Conservation (phyloP, 2,888 invertebrate genomes). For the Dasysyrphus tricinctus region DNA sequence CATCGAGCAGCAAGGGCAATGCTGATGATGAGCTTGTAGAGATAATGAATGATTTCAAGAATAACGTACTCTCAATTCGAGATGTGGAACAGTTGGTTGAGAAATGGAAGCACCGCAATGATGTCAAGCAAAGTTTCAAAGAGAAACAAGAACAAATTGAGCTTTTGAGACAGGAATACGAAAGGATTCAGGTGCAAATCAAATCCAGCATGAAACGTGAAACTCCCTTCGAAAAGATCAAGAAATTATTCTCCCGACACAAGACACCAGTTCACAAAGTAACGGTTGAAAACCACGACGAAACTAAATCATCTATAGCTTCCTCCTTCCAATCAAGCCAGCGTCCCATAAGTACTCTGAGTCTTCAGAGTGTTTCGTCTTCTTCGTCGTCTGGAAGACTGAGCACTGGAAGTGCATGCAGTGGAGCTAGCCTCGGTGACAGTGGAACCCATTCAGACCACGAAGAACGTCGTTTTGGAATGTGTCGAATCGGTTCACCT, state of each 20-base stretch:
- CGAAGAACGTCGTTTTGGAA: slow-evolving; percentile 86
- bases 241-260: slow-evolving; percentile 89
- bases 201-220: slow-evolving; percentile 90
- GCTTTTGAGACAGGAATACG: slow-evolving; percentile 91
- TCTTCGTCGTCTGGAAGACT: slow-evolving; percentile 90
- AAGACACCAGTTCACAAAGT: slow-evolving; percentile 83
- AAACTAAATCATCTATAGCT: slow-evolving; percentile 82
- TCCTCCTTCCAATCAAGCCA: slow-evolving; percentile 83
- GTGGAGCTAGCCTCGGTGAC: slow-evolving; percentile 92
- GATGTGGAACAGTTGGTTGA: slow-evolving; percentile 94
- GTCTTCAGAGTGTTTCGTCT: slow-evolving; percentile 88
- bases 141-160: slow-evolving; percentile 93
- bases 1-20: slow-evolving; percentile 81
- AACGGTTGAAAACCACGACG: slow-evolving; percentile 78
- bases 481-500: slow-evolving; percentile 80
- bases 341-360: slow-evolving; percentile 88
- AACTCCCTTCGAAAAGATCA: slow-evolving; percentile 91
- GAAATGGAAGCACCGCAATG: slow-evolving; percentile 94
- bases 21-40: slow-evolving; percentile 91
- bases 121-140: slow-evolving; percentile 92
- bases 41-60: slow-evolving; percentile 94
- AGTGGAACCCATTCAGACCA: slow-evolving; percentile 94
- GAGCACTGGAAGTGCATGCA: slow-evolving; percentile 89
- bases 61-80: slow-evolving; percentile 92
- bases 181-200: slow-evolving; percentile 91